Evolutionary conservation across 2,888 invertebrate genomes (phyloP).

Genomic region (Melieria omissa): DNA sequence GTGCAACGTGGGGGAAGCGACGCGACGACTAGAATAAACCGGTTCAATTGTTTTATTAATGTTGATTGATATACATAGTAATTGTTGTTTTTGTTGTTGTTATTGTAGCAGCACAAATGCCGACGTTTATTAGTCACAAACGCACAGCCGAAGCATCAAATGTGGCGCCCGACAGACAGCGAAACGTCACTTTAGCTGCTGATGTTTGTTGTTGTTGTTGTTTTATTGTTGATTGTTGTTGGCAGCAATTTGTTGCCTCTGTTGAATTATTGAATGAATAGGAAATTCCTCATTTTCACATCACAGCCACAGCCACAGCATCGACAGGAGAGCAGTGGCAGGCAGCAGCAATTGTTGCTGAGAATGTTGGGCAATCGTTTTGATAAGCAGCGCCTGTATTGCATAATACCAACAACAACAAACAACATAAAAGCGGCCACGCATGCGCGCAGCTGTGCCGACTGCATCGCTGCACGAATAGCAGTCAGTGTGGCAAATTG

Average conservation of each 20-base stretch:
- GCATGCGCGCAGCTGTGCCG: neutral
- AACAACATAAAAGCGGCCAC: constrained; percentile 8
- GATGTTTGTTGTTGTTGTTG: constrained; percentile 9
- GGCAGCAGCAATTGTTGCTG: constrained; percentile 20
- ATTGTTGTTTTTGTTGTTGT: constrained; percentile 11
- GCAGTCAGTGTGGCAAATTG: too few species aligned
- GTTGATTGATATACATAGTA: neutral
- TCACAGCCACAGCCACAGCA: constrained; percentile 21
- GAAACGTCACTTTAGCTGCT: neutral
- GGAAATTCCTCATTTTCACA: constrained; percentile 54
- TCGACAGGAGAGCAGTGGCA: constrained; percentile 31
- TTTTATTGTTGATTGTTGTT: neutral
- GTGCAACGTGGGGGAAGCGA: neutral
- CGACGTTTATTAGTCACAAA: constrained; percentile 27
- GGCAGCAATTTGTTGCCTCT: neutral
- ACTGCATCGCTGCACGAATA: too few species aligned
- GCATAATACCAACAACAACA: constrained; percentile 17
- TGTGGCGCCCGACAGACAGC: too few species aligned
- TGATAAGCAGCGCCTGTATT: constrained; percentile 25
- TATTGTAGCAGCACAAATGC: constrained; percentile 10
- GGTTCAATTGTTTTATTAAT: constrained; percentile 8
- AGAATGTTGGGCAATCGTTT: neutral
- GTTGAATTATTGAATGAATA: constrained; percentile 17
- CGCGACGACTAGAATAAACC: constrained; percentile 13
- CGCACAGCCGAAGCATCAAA: neutral